These are phyloP conservation scores for Caenorhabditis sp. DNA, from an alignment of 2,888 invertebrate species.

Conservation along the genomic window DNA sequence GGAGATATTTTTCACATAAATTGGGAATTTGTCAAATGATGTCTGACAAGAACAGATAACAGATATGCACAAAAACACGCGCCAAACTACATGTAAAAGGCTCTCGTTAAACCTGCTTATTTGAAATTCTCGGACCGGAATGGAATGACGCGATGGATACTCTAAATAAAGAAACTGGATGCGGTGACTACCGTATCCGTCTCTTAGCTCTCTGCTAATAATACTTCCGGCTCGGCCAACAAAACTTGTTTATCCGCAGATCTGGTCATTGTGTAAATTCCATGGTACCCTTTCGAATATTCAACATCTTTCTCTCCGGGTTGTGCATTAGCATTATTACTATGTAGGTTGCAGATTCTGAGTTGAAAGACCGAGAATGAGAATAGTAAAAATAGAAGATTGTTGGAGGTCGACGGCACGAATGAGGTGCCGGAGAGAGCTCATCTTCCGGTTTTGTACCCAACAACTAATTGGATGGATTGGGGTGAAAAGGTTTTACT, in stretches of 20 bases:
- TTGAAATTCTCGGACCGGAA: slow-evolving; percentile 1
- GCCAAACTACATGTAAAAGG: neutral
- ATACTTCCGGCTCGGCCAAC: slow-evolving; percentile 1
- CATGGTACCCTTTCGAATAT: slow-evolving; percentile 4
- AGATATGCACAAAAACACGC: neutral
- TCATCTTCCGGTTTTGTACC: slow-evolving; percentile 7
- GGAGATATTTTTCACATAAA: neutral
- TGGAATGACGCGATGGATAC: neutral
- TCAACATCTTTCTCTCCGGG: neutral
- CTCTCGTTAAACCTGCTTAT: slow-evolving; percentile 7
- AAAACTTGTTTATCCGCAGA: neutral
- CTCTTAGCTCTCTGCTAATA: too few species aligned
- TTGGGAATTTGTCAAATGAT: neutral
- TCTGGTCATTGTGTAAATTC: neutral
- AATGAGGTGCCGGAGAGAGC: neutral
- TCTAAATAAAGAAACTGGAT: neutral
- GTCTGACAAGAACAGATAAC: neutral
- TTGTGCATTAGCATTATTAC: slow-evolving; percentile 1
- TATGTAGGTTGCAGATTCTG: neutral
- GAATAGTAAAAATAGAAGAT: neutral
- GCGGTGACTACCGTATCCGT: neutral
- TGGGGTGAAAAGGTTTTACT: slow-evolving; percentile 5
- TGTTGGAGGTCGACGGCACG: neutral
- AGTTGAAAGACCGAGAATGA: neutral
- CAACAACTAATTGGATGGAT: slow-evolving; percentile 10